Conservation (phyloP, 2,113 vertebrate genomes). For the Narcine bancroftii region DNA sequence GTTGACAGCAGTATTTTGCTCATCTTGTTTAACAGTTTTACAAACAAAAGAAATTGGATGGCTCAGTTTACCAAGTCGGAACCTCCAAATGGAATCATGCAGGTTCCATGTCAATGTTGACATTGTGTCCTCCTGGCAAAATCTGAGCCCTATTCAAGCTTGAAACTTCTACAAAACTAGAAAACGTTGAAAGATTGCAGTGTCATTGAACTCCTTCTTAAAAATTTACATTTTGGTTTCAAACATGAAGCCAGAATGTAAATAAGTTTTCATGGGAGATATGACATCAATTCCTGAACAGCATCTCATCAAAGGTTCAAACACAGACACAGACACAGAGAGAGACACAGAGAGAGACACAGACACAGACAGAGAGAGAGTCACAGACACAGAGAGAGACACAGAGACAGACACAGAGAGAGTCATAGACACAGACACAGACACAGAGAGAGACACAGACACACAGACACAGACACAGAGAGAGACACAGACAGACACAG, state of each 20-base stretch:
- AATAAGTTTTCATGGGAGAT: not conserved
- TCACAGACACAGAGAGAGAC: too few relatives aligned
- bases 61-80: not conserved
- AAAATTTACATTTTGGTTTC: too few relatives aligned
- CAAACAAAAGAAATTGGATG: not conserved
- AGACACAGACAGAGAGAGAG: too few relatives aligned
- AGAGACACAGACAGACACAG: too few relatives aligned
- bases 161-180: not conserved
- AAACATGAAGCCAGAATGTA: not conserved
- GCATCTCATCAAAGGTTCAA: constrained; percentile 12
- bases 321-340: too few relatives aligned
- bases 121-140: not conserved
- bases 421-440: too few relatives aligned
- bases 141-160: not conserved
- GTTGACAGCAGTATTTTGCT: not conserved
- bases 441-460: too few relatives aligned
- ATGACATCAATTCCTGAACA: constrained; percentile 24
- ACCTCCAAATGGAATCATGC: not conserved
- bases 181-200: not conserved
- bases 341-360: too few relatives aligned
- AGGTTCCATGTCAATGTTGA: not conserved
- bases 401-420: too few relatives aligned
- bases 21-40: not conserved
- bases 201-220: not conserved
- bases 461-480: too few relatives aligned